Conservation (phyloP, 2,113 vertebrate genomes). For the Nesospiza acunhae region DNA sequence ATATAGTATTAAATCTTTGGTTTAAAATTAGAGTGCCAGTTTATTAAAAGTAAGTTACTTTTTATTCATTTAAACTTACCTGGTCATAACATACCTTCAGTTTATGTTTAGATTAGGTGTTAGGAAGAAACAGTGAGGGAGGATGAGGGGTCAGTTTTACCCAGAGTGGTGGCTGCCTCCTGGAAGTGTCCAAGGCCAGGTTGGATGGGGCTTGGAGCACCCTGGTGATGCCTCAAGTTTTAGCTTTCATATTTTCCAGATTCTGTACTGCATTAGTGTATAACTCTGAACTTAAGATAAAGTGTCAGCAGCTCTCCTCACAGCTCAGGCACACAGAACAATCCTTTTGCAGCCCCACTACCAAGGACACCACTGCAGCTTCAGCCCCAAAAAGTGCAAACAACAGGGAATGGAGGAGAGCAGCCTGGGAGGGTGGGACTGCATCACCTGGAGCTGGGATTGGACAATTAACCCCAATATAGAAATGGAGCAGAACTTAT, state of each 20-base stretch:
- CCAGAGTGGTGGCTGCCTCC: not conserved
- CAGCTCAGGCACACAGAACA: not conserved
- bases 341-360: not conserved
- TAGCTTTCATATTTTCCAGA: not conserved
- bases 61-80: not conserved
- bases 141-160: not conserved
- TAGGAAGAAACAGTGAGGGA: not conserved
- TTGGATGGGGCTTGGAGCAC: accelerated
- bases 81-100: not conserved
- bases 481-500: no score
- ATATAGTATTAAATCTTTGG: accelerated
- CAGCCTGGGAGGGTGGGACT: not conserved
- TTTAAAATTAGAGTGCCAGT: not conserved
- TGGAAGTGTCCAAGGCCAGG: not conserved
- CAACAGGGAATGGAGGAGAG: not conserved
- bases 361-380: not conserved
- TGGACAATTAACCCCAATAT: not conserved
- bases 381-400: not conserved
- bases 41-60: not conserved
- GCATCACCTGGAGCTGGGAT: not conserved
- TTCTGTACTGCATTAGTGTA: accelerated
- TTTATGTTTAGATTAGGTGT: not conserved
- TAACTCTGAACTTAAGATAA: not conserved
- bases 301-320: not conserved
- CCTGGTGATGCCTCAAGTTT: not conserved